A percentile compares a stretch with the other conserved stretches of the same genome.
These are phyloP conservation scores for Eriosoma lanigerum DNA, from an alignment of 1,140 invertebrate species.

Conservation along the genomic window DNA sequence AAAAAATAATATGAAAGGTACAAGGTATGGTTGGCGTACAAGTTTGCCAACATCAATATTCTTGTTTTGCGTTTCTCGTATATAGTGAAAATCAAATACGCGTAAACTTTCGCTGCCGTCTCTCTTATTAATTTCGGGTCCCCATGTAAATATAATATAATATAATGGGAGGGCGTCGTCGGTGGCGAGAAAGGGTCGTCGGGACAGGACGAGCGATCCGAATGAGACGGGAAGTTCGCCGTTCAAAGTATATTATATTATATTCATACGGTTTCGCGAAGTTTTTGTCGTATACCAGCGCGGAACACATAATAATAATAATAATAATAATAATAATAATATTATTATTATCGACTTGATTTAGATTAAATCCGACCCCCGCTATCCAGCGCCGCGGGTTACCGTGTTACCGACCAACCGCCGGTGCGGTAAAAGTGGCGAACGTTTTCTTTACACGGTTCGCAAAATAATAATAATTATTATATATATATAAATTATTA, in stretches of 20 bases:
- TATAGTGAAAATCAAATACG: background rate
- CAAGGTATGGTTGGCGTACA: background rate
- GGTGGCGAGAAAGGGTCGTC: background rate
- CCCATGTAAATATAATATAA: background rate
- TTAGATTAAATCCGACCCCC: constrained; percentile 30
- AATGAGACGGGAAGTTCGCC: background rate
- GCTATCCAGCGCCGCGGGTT: too few species aligned
- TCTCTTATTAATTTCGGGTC: background rate
- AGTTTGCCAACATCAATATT: constrained; percentile 1
- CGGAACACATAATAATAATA: background rate
- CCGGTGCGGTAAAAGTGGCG: background rate
- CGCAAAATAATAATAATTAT: too few species aligned
- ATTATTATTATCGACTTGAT: constrained; percentile 13
- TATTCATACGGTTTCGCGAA: background rate
- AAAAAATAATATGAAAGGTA: too few species aligned
- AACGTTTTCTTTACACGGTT: background rate
- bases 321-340: too few species aligned
- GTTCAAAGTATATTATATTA: background rate
- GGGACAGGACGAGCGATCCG: background rate
- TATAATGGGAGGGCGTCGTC: background rate
- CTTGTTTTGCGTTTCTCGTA: background rate
- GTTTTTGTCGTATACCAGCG: background rate
- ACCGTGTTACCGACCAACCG: background rate
- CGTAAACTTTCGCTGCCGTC: background rate
- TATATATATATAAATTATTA: constrained; percentile 13